Evolutionary conservation across 2,797 vertebrate genomes (phyloP), one percentile per base, ranked within the genome.

Genomic region (Dipus sagitta): DNA sequence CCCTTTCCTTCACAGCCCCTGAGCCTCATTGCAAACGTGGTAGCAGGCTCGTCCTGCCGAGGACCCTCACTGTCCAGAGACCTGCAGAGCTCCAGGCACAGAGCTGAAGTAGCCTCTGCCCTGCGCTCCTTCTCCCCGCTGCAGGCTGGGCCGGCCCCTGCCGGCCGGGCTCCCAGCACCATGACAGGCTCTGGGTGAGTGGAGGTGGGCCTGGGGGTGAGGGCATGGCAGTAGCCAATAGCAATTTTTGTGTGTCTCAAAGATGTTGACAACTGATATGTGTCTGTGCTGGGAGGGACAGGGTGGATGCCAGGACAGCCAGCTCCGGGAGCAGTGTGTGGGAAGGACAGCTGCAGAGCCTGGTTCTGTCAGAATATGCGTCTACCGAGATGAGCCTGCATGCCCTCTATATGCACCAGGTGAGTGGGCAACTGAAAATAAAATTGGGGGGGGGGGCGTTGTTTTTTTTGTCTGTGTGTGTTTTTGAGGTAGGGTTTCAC

Each of bases 361-460:
- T 99, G 98, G 98, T 99, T 94, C 98, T 99, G 81, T 99, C 99
- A 0, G 99, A 99, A 95, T 99, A 99, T 0, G 99, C 99, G 18
- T 99, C 99, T 74, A 99, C 99, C 0, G 99, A 99, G 97, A 99
- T 99, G 99, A 99, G 99, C 98, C 98, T 99, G 93, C 99, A 99
- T 1, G 99, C 99, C 20, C 98, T 99, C 96, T 99, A 99, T 97
- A 99, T 99, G 98, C 99, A 99, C 2, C 99, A 99, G 99, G 99
- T 99, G 98, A 98, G 98, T 68, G 77, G 26, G 28, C 67, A 14
- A 10, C 79, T 32, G 64, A n/a, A 82, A 65, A 30, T 4, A 38
- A 47, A 58, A n/a, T n/a, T n/a, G n/a, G n/a, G n/a, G n/a, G n/a
- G n/a, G n/a, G n/a, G n/a, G n/a, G n/a, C n/a, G n/a, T n/a, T n/a